A percentile compares a stretch with the other conserved stretches of the same genome.
Conservation (phyloP, 2,797 vertebrate genomes). For the Enteromius radiatus region DNA sequence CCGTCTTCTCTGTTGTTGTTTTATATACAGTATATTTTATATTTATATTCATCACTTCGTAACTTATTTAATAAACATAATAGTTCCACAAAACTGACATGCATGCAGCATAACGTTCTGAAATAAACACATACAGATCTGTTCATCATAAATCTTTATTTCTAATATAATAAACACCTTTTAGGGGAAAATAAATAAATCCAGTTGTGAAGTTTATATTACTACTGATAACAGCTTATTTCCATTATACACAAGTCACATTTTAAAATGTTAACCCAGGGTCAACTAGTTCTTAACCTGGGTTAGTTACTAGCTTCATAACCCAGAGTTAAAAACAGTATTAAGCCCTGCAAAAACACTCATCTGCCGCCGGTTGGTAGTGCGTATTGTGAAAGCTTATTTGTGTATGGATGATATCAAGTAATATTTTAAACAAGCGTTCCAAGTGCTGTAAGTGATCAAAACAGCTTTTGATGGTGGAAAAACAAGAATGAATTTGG, state of each 20-base stretch:
- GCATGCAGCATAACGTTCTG: not conserved
- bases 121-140: not conserved
- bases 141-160: conserved; percentile 69
- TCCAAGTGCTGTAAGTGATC: conserved; percentile 3
- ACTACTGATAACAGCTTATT: not conserved
- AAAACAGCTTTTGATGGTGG: not conserved
- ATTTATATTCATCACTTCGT: not conserved
- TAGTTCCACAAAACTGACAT: not conserved
- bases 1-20: not conserved
- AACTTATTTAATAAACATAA: not conserved
- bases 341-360: not conserved
- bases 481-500: not conserved
- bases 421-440: not conserved
- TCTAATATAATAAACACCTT: conserved; percentile 71
- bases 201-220: conserved; percentile 18
- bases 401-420: not conserved
- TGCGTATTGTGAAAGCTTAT: not conserved
- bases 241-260: conserved; percentile 2
- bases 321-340: not conserved
- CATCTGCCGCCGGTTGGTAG: not conserved
- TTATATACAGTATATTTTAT: not conserved
- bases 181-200: conserved; percentile 54
- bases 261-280: not conserved
- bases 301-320: not conserved
- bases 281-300: not conserved